Conservation (phyloP, 2,113 vertebrate genomes). For the Calidris pugnax region DNA sequence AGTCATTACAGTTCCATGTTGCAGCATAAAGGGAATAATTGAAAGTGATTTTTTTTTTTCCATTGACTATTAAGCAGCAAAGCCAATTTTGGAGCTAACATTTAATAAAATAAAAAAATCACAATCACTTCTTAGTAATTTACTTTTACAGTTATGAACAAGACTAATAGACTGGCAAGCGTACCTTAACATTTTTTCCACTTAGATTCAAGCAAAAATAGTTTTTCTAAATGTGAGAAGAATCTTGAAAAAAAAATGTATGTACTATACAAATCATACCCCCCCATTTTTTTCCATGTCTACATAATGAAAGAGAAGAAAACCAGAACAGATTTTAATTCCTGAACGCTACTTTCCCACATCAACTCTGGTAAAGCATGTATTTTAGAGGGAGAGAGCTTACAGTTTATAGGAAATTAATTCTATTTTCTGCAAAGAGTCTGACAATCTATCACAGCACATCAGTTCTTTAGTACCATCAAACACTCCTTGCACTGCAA, state of each 20-base stretch:
- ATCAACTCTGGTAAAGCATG: not conserved
- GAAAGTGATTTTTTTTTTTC: not conserved
- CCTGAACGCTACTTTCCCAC: not conserved
- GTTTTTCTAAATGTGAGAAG: not conserved
- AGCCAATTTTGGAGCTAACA: not conserved
- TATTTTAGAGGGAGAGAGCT: not conserved
- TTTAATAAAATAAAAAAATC: not conserved
- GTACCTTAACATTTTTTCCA: not conserved
- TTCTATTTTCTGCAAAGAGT: not conserved
- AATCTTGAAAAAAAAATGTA: not conserved
- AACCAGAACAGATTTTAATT: not conserved
- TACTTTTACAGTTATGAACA: not conserved
- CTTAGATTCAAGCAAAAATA: not conserved
- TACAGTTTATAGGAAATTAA: not conserved
- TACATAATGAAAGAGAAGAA: not conserved
- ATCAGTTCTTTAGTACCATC: not conserved
- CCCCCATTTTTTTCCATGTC: not conserved
- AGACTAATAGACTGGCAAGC: not conserved
- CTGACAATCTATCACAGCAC: not conserved
- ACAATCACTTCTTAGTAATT: not conserved
- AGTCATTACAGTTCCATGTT: not conserved
- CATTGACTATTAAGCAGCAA: not conserved
- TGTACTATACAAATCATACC: not conserved
- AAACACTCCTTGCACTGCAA: not conserved
- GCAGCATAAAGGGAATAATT: not conserved